phyloP scores from a whole-genome alignment of 2,113 vertebrate genomes.

The Pionites leucogaster region DNA sequence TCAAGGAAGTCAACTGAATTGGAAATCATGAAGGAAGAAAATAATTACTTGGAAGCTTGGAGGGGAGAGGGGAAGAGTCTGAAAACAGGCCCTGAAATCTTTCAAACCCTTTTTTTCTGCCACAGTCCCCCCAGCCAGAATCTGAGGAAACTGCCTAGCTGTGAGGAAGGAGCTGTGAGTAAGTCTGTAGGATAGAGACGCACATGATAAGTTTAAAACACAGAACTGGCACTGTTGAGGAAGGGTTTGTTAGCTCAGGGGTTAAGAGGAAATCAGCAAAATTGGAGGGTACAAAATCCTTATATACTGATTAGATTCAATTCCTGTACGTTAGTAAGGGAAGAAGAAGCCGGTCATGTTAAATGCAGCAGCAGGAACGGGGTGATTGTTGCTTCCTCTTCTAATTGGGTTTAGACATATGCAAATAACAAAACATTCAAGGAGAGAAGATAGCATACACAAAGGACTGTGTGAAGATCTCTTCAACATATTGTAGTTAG shows the following conservation, averaged over 20 bases:
- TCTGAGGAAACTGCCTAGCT: background rate
- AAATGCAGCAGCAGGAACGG: background rate
- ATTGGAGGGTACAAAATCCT: background rate
- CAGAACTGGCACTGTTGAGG: background rate
- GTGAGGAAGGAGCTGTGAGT: background rate
- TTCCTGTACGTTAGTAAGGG: background rate
- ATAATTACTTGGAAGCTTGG: background rate
- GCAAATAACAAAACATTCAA: background rate
- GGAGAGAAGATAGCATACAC: background rate
- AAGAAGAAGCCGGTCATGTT: background rate
- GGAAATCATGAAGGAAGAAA: background rate
- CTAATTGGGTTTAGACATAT: background rate
- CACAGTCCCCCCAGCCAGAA: background rate
- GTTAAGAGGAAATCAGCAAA: background rate
- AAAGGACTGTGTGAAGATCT: background rate
- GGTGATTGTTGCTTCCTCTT: background rate
- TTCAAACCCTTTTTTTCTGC: background rate
- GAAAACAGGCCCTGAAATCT: background rate
- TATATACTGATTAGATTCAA: background rate
- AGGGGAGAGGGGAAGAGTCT: background rate
- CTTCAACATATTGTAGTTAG: background rate
- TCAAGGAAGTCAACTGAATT: background rate
- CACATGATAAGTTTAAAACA: background rate
- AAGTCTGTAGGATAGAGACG: background rate
- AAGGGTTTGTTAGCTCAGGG: background rate